Evolutionary conservation across 2,113 vertebrate species (phyloP), one percentile per base, ranked within the genome.

Genomic region (Phaethornis superciliosus): DNA sequence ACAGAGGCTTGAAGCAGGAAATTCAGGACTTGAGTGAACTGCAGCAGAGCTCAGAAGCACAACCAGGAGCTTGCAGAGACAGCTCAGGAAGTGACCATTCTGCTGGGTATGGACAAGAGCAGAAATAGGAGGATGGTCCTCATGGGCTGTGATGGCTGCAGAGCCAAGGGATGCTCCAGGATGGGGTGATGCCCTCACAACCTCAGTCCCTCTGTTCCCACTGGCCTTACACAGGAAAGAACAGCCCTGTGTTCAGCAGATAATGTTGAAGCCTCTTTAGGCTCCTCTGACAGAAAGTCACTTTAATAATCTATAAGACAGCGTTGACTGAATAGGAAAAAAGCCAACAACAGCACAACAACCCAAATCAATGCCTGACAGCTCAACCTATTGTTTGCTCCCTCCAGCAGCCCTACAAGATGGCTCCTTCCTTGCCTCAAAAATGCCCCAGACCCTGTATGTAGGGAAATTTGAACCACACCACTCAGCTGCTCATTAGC

Each of bases 301-400:
- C 81, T 94, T 80, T 15, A 80, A 89, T 72, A 80, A 83, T 94
- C 90, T 58, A 70, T 59, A 70, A 69, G 87, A 46, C 28, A 24
- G 0, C 30, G 49, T 23, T 44, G 63, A 75, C 10, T 58, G 67
- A 89, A 44, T 4, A 63, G 54, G 16, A 58, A 44, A 93, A 78
- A 94, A 91, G 60, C 32, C 77, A 54, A 83, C 40, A 75, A 27
- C 33, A 44, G 59, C 2, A 1, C 46, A 68, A 52, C 71, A 75
- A 40, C n/a, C 35, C 60, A 20, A 56, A 85, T 75, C 90, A 32
- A 58, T 40, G 63, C 77, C 58, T 6, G 3, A 28, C 3, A 37
- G 69, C 49, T 49, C 76, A 52, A 12, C 20, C 35, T 21, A 4
- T 54, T 80, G 54, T 52, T 81, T 79, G 42, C 56, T 83, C 64